phyloP scores from a whole-genome alignment of 1,140 invertebrate species.

The Penaeus vannamei region DNA sequence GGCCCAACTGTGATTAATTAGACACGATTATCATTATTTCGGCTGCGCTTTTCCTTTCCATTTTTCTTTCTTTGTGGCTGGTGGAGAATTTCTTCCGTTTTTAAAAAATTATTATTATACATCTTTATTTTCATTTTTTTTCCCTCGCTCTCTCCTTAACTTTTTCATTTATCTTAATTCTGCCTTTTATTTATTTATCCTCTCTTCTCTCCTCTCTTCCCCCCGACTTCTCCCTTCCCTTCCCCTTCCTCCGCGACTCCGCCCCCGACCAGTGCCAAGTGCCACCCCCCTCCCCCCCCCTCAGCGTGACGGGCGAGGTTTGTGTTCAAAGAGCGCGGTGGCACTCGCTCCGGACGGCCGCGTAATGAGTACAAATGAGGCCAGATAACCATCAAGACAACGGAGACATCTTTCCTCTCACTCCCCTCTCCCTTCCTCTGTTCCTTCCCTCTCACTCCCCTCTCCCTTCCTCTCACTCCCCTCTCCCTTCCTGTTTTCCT shows the following conservation, averaged over 20 bases:
- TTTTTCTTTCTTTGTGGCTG: not conserved
- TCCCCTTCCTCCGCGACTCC: not conserved
- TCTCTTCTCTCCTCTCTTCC: not conserved
- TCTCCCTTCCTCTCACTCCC: not conserved
- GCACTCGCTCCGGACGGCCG: slow-evolving; percentile 44
- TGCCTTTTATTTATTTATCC: not conserved
- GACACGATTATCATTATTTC: too few species aligned
- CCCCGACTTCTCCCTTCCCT: not conserved
- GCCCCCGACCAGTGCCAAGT: not conserved
- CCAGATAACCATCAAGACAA: slow-evolving; percentile 45
- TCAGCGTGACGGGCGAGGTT: not conserved
- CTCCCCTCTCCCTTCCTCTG: not conserved
- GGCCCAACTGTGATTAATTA: too few species aligned
- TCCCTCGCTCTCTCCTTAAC: too few species aligned
- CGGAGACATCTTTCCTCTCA: not conserved
- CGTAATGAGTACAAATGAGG: slow-evolving; percentile 57
- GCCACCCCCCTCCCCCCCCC: slow-evolving; percentile 2
- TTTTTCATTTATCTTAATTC: too few species aligned
- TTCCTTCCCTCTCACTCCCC: slow-evolving; percentile 10
- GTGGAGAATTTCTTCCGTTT: not conserved
- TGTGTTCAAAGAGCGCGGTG: slow-evolving; percentile 52
- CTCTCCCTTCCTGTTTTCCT: not conserved
- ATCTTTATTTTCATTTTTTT: not conserved
- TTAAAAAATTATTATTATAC: too few species aligned
- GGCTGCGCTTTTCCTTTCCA: too few species aligned